Evolutionary conservation across 2,888 invertebrate species (phyloP).

Genomic region (Dryocosmus kuriphilus): DNA sequence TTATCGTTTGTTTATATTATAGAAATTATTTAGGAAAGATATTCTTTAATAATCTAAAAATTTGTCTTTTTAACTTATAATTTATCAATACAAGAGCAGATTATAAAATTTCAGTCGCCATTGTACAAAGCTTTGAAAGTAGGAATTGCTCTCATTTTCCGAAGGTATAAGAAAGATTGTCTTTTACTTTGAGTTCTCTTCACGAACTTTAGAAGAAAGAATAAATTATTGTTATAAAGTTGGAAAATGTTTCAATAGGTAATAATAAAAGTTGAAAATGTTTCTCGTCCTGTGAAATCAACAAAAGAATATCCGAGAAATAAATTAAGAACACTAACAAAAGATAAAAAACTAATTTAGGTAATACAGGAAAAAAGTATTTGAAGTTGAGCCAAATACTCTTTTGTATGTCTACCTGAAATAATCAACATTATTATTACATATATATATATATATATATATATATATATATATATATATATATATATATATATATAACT

Average conservation of each 20-base stretch:
- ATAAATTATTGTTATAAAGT: slow-evolving; percentile 27
- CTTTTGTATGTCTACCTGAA: too few species aligned
- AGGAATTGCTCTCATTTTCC: slow-evolving; percentile 13
- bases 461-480: too few species aligned
- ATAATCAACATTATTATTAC: too few species aligned
- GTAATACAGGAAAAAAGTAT: too few species aligned
- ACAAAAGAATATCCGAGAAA: too few species aligned
- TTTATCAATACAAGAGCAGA: not conserved
- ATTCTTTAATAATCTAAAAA: not conserved
- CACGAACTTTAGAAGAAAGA: not conserved
- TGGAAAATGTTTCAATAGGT: slow-evolving; percentile 20
- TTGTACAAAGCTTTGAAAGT: slow-evolving; percentile 1
- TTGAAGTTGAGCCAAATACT: too few species aligned
- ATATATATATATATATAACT: too few species aligned
- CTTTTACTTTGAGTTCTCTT: slow-evolving; percentile 18
- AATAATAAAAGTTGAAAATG: slow-evolving; percentile 2
- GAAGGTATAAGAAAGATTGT: slow-evolving; percentile 2
- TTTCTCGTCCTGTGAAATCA: not conserved
- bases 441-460: too few species aligned
- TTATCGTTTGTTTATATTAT: too few species aligned
- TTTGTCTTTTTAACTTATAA: not conserved
- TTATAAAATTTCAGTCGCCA: not conserved
- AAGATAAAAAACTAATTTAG: not conserved
- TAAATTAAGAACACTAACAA: not conserved
- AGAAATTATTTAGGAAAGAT: too few species aligned